A percentile compares a stretch with the other conserved stretches of the same genome.
Evolutionary conservation across 2,113 vertebrate species (phyloP).

Genomic region (Microcebus ravelobensis): DNA sequence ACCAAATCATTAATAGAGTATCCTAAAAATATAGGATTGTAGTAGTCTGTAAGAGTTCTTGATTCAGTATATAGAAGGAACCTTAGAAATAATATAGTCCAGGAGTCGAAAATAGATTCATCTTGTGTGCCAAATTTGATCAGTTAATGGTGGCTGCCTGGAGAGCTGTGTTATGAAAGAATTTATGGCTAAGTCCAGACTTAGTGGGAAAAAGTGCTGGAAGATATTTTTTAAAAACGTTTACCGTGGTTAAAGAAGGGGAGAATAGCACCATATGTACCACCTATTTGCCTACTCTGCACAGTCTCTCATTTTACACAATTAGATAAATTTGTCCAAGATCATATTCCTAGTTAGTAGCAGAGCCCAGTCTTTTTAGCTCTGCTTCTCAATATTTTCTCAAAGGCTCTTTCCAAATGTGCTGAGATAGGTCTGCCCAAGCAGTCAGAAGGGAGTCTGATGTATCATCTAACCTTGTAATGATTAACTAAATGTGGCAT

Average conservation of each 20-base stretch:
- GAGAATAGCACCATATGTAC: constrained; percentile 37
- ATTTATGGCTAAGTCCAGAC: constrained; percentile 72
- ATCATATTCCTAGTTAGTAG: constrained; percentile 38
- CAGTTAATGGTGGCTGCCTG: constrained; percentile 69
- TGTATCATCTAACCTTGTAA: not conserved
- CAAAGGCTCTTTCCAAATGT: constrained; percentile 34
- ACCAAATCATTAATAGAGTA: constrained; percentile 22
- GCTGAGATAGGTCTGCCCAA: not conserved
- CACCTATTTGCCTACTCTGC: constrained; percentile 18
- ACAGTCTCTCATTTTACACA: constrained; percentile 52
- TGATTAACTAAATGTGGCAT: not conserved
- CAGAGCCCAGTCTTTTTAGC: not conserved
- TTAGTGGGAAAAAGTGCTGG: constrained; percentile 45
- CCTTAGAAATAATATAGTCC: constrained; percentile 63
- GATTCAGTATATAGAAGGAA: constrained; percentile 51
- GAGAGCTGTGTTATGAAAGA: constrained; percentile 63
- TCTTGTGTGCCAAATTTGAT: constrained; percentile 74
- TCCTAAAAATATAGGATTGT: constrained; percentile 38
- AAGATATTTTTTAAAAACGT: constrained; percentile 46
- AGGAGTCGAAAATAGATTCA: constrained; percentile 71
- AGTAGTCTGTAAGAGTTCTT: constrained; percentile 50
- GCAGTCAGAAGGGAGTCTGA: not conserved
- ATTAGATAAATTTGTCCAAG: constrained; percentile 58
- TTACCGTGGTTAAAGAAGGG: constrained; percentile 47
- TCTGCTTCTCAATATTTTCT: constrained; percentile 47